Evolutionary conservation across 2,113 vertebrate species (phyloP), one percentile per base, ranked within the genome.

Genomic region (Dicerorhinus sumatrensis): DNA sequence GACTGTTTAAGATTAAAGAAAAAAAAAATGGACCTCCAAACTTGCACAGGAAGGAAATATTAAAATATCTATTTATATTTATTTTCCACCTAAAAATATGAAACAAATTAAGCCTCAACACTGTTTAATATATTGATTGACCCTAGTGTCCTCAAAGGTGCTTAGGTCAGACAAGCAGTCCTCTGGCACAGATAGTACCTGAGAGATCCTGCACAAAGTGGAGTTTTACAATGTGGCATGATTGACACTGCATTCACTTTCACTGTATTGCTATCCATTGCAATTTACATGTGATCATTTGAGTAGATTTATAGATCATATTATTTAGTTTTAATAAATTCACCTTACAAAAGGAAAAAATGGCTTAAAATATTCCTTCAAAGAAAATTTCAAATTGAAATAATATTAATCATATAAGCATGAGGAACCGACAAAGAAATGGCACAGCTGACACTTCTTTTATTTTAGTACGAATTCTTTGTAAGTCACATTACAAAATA

Each of bases 341-440:
- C 27, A 77, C 46, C 17, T 86, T n/a, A 51, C 1, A 73, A 75
- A 58, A 75, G 76, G 27, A 95, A 10, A 18, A 84, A 94, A 8
- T 75, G 23, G 4, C 27, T 69, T 80, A 33, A 94, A 87, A 76
- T 39, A 91, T 42, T 79, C 27, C 29, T 23, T 9, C 12, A 46
- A 93, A 58, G 31, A 87, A 76, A 58, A 86, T 58, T 89, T 81
- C 33, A 69, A 75, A 81, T 89, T 70, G 29, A 94, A 94, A 36
- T 85, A 29, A 39, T 80, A 63, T 70, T 62, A 58, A 75, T 82
- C 51, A 69, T 39, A 36, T 9, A 79, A 69, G 20, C 7, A 58
- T 72, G 58, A 54, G 6, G 5, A 93, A 65, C 29, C 29, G 29
- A 21, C 2, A 9, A 91, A 23, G 20, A 89, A 80, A 62, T 56